A percentile compares a stretch with the other conserved stretches of the same genome.
phyloP scores from a whole-genome alignment of 2,888 invertebrate species.

The Idaea straminata region DNA sequence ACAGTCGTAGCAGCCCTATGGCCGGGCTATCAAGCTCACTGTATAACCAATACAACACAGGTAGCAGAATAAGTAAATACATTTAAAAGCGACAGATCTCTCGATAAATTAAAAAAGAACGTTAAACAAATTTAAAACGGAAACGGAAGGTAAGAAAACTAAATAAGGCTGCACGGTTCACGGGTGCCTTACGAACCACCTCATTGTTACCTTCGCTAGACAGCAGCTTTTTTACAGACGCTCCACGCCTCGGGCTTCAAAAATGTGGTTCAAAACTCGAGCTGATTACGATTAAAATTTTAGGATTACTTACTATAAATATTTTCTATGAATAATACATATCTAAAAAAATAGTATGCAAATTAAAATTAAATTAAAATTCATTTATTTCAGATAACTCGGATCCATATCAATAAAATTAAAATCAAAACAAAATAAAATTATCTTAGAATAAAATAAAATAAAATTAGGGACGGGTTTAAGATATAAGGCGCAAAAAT shows the following conservation, averaged over 20 bases:
- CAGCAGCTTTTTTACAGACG: conserved; percentile 23
- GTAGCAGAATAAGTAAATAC: background rate
- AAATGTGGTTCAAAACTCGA: conserved; percentile 3
- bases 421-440: too few relatives aligned
- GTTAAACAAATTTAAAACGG: conserved; percentile 21
- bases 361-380: too few relatives aligned
- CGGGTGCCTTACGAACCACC: conserved; percentile 22
- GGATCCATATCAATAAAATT: too few relatives aligned
- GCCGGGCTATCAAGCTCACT: too few relatives aligned
- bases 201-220: conserved; percentile 28
- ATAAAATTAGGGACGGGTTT: too few relatives aligned
- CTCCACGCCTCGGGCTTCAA: conserved; percentile 16
- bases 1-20: too few relatives aligned
- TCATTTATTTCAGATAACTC: too few relatives aligned
- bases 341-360: too few relatives aligned
- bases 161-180: conserved; percentile 27
- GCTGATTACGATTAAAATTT: background rate
- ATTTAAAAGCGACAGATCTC: conserved; percentile 5
- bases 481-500: too few relatives aligned
- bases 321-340: too few relatives aligned
- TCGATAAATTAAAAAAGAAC: conserved; percentile 6
- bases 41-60: background rate
- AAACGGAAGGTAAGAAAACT: conserved; percentile 22
- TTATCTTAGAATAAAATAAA: too few relatives aligned
- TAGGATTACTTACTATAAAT: too few relatives aligned